Percentiles rank a stretch among this genome's conserved stretches.
These are phyloP conservation scores for Orthosia incerta DNA, from an alignment of 2,888 invertebrate genomes.

Conservation along the genomic window DNA sequence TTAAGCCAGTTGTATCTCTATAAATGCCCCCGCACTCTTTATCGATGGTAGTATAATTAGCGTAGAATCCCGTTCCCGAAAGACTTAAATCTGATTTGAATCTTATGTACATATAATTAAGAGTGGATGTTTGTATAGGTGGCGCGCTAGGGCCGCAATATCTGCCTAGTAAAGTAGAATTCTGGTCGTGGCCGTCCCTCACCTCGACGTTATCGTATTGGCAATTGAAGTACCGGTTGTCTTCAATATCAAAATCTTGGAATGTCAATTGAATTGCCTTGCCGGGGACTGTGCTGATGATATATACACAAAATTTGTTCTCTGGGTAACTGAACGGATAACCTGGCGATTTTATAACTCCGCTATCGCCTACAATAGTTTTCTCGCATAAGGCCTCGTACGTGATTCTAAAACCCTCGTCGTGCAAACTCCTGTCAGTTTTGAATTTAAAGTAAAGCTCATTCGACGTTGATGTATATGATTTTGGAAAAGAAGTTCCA, in stretches of 20 bases:
- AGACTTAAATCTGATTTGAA: constrained; percentile 92
- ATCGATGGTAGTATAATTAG: constrained; percentile 93
- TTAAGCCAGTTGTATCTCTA: constrained; percentile 91
- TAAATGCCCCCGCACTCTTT: constrained; percentile 94
- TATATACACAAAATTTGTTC: constrained; percentile 92
- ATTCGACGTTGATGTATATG: constrained; percentile 92
- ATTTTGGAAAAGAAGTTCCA: constrained; percentile 92
- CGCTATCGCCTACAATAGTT: constrained; percentile 89
- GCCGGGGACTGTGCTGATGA: constrained; percentile 92
- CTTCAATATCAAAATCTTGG: constrained; percentile 93
- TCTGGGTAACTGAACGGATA: constrained; percentile 94
- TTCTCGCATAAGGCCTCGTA: constrained; percentile 83
- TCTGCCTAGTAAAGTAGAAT: constrained; percentile 92
- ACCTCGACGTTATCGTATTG: constrained; percentile 90
- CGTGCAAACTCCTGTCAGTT: constrained; percentile 78
- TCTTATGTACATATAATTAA: constrained; percentile 93
- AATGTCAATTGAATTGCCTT: constrained; percentile 93
- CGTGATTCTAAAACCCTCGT: constrained; percentile 80
- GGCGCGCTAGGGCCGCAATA: constrained; percentile 93
- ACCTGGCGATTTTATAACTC: constrained; percentile 93
- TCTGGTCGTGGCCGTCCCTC: constrained; percentile 93
- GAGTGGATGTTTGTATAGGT: constrained; percentile 92
- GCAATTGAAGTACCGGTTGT: constrained; percentile 78
- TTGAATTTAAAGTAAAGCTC: constrained; percentile 89
- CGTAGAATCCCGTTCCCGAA: constrained; percentile 93